Conservation (phyloP, 1,140 invertebrate genomes). For the Yoshiicerus persimilis region DNA sequence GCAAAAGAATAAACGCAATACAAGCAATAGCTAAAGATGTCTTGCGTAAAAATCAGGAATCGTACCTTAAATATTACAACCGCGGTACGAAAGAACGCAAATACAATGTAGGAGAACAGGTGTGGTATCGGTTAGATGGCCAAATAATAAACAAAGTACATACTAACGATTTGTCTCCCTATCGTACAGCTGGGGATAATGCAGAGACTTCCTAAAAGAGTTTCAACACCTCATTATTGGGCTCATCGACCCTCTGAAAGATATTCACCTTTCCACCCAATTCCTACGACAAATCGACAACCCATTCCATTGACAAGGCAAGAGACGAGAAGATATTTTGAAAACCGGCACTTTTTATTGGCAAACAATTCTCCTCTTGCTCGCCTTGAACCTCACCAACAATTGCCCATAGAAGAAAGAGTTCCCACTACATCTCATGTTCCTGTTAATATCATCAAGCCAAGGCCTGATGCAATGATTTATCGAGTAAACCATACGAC, state of each 20-base stretch:
- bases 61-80: too few species aligned
- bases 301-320: neutral
- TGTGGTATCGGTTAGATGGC: too few species aligned
- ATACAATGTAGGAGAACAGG: too few species aligned
- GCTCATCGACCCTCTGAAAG: neutral
- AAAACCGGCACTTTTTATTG: neutral
- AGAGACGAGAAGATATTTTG: neutral
- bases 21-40: too few species aligned
- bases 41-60: too few species aligned
- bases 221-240: neutral
- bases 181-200: neutral
- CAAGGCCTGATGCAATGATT: neutral
- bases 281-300: neutral
- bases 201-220: neutral
- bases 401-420: neutral
- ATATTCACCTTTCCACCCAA: neutral
- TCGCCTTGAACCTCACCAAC: neutral
- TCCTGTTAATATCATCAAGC: neutral
- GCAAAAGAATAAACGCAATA: too few species aligned
- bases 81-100: too few species aligned
- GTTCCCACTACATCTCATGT: neutral
- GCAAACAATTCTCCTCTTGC: neutral
- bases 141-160: too few species aligned
- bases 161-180: neutral
- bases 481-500: neutral